Evolutionary conservation across 2,113 vertebrate genomes (phyloP).

Genomic region (human): GRCh38 chr18:25023001-25023500

Average conservation of each 20-base stretch:
- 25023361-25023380: not conserved
- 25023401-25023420: not conserved
- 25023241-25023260: not conserved
- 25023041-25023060: not conserved
- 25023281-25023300: not conserved
- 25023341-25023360: not conserved
- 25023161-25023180: not conserved
- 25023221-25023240: too few relatives aligned
- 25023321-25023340: not conserved
- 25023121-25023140: not conserved
- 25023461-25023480: not conserved
- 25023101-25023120: not conserved
- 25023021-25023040: not conserved
- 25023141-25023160: not conserved
- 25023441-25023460: not conserved
- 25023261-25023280: not conserved
- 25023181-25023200: not conserved
- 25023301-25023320: not conserved
- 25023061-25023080: not conserved
- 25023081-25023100: not conserved
- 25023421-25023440: not conserved
- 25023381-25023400: not conserved
- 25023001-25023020: not conserved
- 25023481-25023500: not conserved
- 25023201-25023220: too few relatives aligned